A percentile compares a stretch with the other conserved stretches of the same genome.
Conservation (phyloP, 1,140 invertebrate genomes). For the Cataglyphis hispanica region DNA sequence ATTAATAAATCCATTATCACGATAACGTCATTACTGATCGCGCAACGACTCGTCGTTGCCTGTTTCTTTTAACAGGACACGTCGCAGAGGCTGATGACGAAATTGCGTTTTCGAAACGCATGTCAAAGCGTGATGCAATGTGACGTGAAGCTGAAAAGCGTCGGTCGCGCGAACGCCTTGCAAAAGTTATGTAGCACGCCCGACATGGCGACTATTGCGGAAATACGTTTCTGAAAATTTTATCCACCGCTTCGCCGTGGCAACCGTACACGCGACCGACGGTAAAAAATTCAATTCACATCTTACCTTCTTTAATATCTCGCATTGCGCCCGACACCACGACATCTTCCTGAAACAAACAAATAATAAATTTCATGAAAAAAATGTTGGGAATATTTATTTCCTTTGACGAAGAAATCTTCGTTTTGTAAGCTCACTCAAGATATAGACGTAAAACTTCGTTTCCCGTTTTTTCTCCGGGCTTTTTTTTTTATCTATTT, state of each 20-base stretch:
- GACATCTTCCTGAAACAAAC: slow-evolving; percentile 42
- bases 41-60: not conserved
- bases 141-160: slow-evolving; percentile 6
- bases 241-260: slow-evolving; percentile 7
- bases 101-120: slow-evolving; percentile 43
- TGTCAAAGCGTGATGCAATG: slow-evolving; percentile 16
- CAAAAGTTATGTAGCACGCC: slow-evolving; percentile 27
- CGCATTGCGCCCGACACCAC: slow-evolving; percentile 1
- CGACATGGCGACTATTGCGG: slow-evolving; percentile 20
- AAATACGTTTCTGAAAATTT: slow-evolving; percentile 52
- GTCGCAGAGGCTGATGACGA: slow-evolving; percentile 11
- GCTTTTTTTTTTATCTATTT: not conserved
- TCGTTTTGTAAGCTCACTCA: not conserved
- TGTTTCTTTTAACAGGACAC: slow-evolving; percentile 34
- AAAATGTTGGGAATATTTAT: slow-evolving; percentile 27
- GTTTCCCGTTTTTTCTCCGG: not conserved
- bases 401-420: slow-evolving; percentile 14
- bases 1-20: slow-evolving; percentile 4
- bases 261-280: not conserved
- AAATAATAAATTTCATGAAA: slow-evolving; percentile 31
- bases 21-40: slow-evolving; percentile 19
- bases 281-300: slow-evolving; percentile 51
- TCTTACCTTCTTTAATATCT: slow-evolving; percentile 43
- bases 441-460: not conserved
- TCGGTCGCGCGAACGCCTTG: not conserved